Conservation (phyloP, 2,888 invertebrate genomes). For the Leucophenga montana region DNA sequence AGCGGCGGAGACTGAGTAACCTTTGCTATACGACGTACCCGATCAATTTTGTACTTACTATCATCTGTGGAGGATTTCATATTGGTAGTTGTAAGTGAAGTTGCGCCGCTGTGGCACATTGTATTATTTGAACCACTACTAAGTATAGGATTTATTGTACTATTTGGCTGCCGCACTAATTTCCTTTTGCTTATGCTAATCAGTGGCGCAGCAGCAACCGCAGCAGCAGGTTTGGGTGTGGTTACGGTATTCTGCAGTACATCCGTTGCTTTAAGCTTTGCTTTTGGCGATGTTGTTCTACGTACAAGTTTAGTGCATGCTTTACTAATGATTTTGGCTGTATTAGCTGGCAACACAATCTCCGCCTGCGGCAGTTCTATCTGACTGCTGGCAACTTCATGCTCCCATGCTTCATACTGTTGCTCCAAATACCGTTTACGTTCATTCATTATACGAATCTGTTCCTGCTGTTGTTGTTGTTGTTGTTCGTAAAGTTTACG, state of each 20-base stretch:
- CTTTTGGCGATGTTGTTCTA: slow-evolving; percentile 45
- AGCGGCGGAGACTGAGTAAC: slow-evolving; percentile 38
- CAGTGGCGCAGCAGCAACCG: slow-evolving; percentile 50
- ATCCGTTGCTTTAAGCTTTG: neutral
- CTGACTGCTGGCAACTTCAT: slow-evolving; percentile 17
- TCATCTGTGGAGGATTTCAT: slow-evolving; percentile 25
- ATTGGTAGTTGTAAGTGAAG: slow-evolving; percentile 16
- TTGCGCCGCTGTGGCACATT: neutral
- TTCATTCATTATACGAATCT: neutral
- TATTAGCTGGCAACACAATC: slow-evolving; percentile 36
- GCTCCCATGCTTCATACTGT: neutral
- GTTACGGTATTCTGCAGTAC: neutral
- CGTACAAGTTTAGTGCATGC: slow-evolving; percentile 70
- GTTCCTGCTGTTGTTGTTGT: slow-evolving; percentile 24
- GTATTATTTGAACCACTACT: neutral
- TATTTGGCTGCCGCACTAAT: slow-evolving; percentile 57
- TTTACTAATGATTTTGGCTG: slow-evolving; percentile 68
- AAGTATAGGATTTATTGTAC: neutral
- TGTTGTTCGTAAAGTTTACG: slow-evolving; percentile 68
- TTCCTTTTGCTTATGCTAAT: slow-evolving; percentile 68
- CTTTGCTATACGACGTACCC: slow-evolving; percentile 24
- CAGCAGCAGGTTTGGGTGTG: slow-evolving; percentile 33
- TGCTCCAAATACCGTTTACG: neutral
- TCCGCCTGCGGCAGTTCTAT: slow-evolving; percentile 42
- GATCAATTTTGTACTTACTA: slow-evolving; percentile 61